Evolutionary conservation across 2,888 invertebrate species (phyloP).

Genomic region (Pristionchus entomophagus): DNA sequence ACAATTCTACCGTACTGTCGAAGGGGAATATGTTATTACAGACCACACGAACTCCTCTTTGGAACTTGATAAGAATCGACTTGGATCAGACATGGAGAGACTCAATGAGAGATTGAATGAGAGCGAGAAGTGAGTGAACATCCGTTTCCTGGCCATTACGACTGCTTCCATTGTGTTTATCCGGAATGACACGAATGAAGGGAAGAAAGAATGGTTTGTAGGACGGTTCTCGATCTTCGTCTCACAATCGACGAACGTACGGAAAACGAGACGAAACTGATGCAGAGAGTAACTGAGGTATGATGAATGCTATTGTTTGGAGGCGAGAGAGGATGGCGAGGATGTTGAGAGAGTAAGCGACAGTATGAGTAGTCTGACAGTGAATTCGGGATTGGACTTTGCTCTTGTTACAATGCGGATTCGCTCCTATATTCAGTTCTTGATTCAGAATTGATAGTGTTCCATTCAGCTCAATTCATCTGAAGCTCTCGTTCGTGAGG

Average conservation of each 20-base stretch:
- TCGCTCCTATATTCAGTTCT: too few species aligned
- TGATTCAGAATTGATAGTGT: not conserved
- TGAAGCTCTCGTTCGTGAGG: not conserved
- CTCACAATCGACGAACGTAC: slow-evolving; percentile 42
- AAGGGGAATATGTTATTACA: not conserved
- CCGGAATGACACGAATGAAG: too few species aligned
- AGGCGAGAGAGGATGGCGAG: not conserved
- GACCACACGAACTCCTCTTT: not conserved
- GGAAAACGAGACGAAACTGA: slow-evolving; percentile 30
- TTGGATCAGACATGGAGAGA: not conserved
- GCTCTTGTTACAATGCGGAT: too few species aligned
- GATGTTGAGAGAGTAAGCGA: too few species aligned
- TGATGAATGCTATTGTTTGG: not conserved
- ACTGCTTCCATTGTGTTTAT: not conserved
- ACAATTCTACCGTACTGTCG: not conserved
- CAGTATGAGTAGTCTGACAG: not conserved
- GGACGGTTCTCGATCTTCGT: slow-evolving; percentile 27
- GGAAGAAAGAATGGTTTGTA: too few species aligned
- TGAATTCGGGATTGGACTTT: not conserved
- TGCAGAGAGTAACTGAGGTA: slow-evolving; percentile 35
- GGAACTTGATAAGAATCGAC: slow-evolving; percentile 33
- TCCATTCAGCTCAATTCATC: not conserved
- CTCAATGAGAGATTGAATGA: slow-evolving; percentile 26
- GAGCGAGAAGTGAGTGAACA: not conserved
- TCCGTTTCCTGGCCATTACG: not conserved